phyloP scores from a whole-genome alignment of 1,140 invertebrate genomes.

The Penaeus japonicus region DNA sequence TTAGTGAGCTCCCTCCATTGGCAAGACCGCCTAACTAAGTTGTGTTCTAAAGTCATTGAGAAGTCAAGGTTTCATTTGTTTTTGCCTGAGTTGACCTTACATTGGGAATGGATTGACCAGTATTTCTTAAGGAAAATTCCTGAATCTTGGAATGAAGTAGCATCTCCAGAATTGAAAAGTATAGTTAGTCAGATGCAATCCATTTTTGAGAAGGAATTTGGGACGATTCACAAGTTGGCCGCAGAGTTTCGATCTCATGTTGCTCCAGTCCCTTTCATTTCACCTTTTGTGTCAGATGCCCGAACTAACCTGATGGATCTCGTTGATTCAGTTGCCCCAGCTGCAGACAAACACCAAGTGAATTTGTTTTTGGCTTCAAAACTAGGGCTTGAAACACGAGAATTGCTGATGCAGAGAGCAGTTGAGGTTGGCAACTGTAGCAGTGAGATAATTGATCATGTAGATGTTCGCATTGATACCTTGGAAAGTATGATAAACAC shows the following conservation, averaged over 20 bases:
- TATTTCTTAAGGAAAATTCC: conserved; percentile 54
- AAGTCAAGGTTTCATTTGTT: conserved; percentile 48
- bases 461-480: conserved; percentile 16
- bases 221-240: conserved; percentile 45
- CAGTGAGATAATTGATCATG: background rate
- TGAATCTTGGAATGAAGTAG: conserved; percentile 35
- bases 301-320: conserved; percentile 23
- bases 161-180: conserved; percentile 26
- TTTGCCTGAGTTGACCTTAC: conserved; percentile 53
- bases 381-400: background rate
- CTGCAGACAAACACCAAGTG: conserved; percentile 17
- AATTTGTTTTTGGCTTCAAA: conserved; percentile 37
- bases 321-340: background rate
- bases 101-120: conserved; percentile 57
- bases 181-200: conserved; percentile 28
- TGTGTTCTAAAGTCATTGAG: conserved; percentile 36
- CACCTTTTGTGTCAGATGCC: background rate
- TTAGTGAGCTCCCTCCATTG: conserved; percentile 32
- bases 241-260: conserved; percentile 17
- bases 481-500: background rate
- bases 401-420: conserved; percentile 6
- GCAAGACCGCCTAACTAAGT: conserved; percentile 24
- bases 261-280: conserved; percentile 46
- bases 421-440: conserved; percentile 7
- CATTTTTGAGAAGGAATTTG: conserved; percentile 43